Conservation (phyloP, 1,140 invertebrate genomes). For the Ceratina japonica region DNA sequence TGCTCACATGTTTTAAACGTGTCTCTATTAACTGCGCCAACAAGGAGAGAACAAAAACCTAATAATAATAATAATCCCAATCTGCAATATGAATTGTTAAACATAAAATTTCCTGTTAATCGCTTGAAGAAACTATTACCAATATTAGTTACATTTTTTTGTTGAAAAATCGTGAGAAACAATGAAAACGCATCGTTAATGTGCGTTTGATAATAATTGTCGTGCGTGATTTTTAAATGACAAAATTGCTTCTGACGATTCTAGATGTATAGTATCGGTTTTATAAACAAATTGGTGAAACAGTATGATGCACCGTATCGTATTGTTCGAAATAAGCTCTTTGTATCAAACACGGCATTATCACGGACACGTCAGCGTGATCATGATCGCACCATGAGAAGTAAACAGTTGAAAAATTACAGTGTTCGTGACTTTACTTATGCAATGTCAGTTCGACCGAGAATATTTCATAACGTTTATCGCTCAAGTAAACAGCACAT, state of each 20-base stretch:
- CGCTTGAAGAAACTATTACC: not conserved
- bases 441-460: not conserved
- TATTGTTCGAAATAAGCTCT: conserved; percentile 45
- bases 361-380: conserved; percentile 63
- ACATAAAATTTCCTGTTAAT: not conserved
- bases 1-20: conserved; percentile 98
- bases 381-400: conserved; percentile 15
- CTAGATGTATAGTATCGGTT: conserved; percentile 3
- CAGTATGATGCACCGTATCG: not conserved
- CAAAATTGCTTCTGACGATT: not conserved
- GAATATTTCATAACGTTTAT: not conserved
- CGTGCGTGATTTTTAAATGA: conserved; percentile 12
- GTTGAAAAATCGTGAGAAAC: not conserved
- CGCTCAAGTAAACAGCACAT: not conserved
- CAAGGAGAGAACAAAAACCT: conserved; percentile 64
- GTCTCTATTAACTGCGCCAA: conserved; percentile 86
- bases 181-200: not conserved
- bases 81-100: conserved; percentile 61
- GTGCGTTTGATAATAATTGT: not conserved
- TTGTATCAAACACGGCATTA: conserved; percentile 48
- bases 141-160: conserved; percentile 38
- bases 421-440: not conserved
- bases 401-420: not conserved
- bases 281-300: conserved; percentile 40
- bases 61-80: conserved; percentile 67